Percentiles rank a stretch among this genome's conserved stretches.
These are phyloP conservation scores for Platichthys stellatus DNA, from an alignment of 2,113 vertebrate species.

Conservation along the genomic window DNA sequence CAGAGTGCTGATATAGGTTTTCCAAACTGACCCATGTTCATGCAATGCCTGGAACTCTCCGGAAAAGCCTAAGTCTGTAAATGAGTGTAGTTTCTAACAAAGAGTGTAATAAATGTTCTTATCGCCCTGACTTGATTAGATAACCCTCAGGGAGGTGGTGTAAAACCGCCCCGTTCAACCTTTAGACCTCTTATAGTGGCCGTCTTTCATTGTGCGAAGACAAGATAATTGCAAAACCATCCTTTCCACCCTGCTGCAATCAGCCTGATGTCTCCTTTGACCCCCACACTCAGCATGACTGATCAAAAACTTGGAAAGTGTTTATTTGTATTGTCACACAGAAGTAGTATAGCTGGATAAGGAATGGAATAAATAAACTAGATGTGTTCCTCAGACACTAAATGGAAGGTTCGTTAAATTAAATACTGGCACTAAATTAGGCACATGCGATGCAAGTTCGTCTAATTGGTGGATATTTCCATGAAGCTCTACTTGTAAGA, in stretches of 20 bases:
- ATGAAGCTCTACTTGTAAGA: neutral
- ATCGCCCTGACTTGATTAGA: conserved; percentile 58
- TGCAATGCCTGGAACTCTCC: conserved; percentile 7
- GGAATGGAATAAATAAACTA: neutral
- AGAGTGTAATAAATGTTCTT: conserved; percentile 42
- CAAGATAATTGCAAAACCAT: conserved; percentile 46
- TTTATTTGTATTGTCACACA: conserved; percentile 18
- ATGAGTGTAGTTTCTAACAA: conserved; percentile 23
- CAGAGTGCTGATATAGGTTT: neutral
- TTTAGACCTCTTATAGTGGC: conserved; percentile 69
- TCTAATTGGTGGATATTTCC: neutral
- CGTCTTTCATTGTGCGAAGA: conserved; percentile 17
- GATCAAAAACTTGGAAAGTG: conserved; percentile 3
- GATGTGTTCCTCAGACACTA: neutral
- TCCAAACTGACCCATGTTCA: neutral
- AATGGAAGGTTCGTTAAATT: too few species aligned
- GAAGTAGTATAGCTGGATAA: conserved; percentile 1
- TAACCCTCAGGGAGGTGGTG: conserved; percentile 7
- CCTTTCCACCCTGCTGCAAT: conserved; percentile 44
- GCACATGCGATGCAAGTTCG: too few species aligned
- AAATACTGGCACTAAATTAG: neutral
- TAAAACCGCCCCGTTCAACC: conserved; percentile 67
- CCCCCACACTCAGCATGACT: neutral
- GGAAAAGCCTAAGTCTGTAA: neutral
- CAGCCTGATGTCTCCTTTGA: conserved; percentile 52